phyloP scores from a whole-genome alignment of 2,888 invertebrate species.

The Barypeithes pellucidus region DNA sequence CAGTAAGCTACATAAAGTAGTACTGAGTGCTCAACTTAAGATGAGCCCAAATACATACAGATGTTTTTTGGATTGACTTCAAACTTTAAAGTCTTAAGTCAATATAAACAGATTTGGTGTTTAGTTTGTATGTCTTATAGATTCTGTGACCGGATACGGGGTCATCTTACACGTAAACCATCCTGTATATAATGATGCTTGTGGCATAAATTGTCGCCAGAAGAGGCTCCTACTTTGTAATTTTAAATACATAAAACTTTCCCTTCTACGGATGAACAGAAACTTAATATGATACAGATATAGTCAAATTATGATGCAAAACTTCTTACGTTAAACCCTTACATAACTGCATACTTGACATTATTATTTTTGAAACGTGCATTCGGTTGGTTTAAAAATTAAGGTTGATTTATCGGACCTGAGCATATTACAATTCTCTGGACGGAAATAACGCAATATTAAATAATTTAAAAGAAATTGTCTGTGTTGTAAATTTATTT shows the following conservation, averaged over 20 bases:
- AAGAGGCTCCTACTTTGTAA: neutral
- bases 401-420: slow-evolving; percentile 50
- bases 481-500: slow-evolving; percentile 46
- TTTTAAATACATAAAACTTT: slow-evolving; percentile 16
- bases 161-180: too few relatives aligned
- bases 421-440: slow-evolving; percentile 35
- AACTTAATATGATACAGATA: slow-evolving; percentile 48
- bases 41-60: too few relatives aligned
- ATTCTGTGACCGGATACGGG: too few relatives aligned
- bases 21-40: too few relatives aligned
- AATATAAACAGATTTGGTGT: too few relatives aligned
- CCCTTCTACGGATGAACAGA: slow-evolving; percentile 30
- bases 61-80: too few relatives aligned
- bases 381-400: slow-evolving; percentile 41
- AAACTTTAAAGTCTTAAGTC: too few relatives aligned
- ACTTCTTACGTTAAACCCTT: slow-evolving; percentile 39
- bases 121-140: too few relatives aligned
- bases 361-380: slow-evolving; percentile 50
- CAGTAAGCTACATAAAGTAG: too few relatives aligned
- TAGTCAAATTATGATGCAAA: slow-evolving; percentile 42
- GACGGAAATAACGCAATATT: slow-evolving; percentile 51
- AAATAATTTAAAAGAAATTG: slow-evolving; percentile 51
- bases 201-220: too few relatives aligned
- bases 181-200: too few relatives aligned
- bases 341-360: slow-evolving; percentile 52